phyloP scores from a whole-genome alignment of 2,888 invertebrate species.

The Onthophagus sagittarius region DNA sequence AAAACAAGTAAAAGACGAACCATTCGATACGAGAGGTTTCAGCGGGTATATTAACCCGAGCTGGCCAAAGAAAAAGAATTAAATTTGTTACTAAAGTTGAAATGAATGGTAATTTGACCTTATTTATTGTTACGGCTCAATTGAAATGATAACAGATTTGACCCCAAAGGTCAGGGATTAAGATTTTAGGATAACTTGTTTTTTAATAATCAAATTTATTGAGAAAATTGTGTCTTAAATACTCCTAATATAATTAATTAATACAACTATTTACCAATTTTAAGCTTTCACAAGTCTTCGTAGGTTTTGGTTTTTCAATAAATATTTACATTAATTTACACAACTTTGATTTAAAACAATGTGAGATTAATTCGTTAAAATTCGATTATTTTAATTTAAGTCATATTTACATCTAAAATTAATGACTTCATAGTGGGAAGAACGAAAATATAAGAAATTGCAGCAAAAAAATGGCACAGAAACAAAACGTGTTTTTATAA shows the following conservation, averaged over 20 bases:
- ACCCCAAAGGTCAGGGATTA: neutral
- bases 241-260: too few relatives aligned
- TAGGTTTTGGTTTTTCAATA: too few relatives aligned
- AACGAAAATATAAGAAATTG: neutral
- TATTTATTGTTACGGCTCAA: neutral
- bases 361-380: too few relatives aligned
- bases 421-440: neutral
- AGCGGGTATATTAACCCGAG: neutral
- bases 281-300: too few relatives aligned
- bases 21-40: neutral
- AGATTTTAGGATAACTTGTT: neutral
- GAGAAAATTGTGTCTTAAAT: too few relatives aligned
- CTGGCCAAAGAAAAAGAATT: neutral
- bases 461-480: conserved; percentile 17
- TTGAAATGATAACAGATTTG: neutral
- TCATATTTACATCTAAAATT: neutral
- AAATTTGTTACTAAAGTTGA: neutral
- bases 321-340: too few relatives aligned
- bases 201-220: too few relatives aligned
- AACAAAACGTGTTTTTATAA: conserved; percentile 1
- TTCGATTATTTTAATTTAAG: neutral
- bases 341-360: too few relatives aligned
- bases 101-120: neutral
- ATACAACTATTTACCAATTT: too few relatives aligned
- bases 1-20: neutral